These are phyloP conservation scores for Aviceda subcristata DNA, from an alignment of 2,113 vertebrate species.

Conservation along the genomic window DNA sequence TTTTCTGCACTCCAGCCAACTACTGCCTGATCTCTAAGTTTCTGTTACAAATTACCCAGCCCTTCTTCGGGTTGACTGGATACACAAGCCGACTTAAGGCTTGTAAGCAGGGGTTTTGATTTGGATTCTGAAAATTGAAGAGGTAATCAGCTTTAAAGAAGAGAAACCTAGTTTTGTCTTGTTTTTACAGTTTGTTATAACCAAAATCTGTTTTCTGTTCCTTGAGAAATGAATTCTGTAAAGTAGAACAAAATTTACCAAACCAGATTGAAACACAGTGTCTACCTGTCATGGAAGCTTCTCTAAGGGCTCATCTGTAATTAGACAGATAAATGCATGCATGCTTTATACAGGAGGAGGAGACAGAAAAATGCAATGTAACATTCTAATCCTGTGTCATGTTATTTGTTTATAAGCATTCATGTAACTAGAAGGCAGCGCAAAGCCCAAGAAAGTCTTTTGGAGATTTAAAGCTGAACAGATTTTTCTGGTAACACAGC, in stretches of 20 bases:
- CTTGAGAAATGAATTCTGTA: not conserved
- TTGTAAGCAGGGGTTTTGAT: not conserved
- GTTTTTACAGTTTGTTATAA: not conserved
- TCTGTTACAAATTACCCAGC: constrained; percentile 37
- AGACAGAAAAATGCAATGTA: not conserved
- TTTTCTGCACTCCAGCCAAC: constrained; percentile 43
- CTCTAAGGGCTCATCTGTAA: not conserved
- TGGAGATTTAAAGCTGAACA: not conserved
- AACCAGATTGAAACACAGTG: not conserved
- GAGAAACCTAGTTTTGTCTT: not conserved
- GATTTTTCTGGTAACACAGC: not conserved
- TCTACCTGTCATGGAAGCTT: not conserved
- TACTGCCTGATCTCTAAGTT: not conserved
- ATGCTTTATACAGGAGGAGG: not conserved
- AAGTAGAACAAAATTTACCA: not conserved
- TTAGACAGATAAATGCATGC: not conserved
- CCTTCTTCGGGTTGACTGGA: not conserved
- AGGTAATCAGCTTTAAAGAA: constrained; percentile 28
- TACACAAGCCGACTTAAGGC: not conserved
- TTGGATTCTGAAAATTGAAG: constrained; percentile 19
- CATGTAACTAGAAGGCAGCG: not conserved
- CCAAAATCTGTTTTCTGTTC: not conserved
- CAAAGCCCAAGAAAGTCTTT: not conserved
- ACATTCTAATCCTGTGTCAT: not conserved
- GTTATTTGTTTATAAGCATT: not conserved